Percentiles rank a stretch among this genome's conserved stretches.
Conservation (phyloP, 1,140 invertebrate species). For the Aethina tumida region DNA sequence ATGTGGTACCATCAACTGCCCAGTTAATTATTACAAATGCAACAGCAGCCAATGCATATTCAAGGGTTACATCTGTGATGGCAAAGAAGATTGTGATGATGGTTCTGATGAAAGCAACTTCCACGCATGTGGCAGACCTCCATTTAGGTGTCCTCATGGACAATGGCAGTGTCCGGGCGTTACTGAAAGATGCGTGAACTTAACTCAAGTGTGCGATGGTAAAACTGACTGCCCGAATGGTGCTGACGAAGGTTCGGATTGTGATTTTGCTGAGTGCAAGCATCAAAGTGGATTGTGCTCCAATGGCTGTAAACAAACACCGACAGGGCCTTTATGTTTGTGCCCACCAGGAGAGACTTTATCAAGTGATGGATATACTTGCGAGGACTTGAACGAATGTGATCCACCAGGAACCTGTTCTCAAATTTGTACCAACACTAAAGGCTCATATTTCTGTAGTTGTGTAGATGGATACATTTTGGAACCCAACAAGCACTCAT, state of each 20-base stretch:
- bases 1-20: constrained; percentile 69
- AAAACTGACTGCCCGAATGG: constrained; percentile 84
- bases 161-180: constrained; percentile 81
- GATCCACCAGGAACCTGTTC: constrained; percentile 80
- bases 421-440: constrained; percentile 80
- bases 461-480: constrained; percentile 76
- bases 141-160: constrained; percentile 62
- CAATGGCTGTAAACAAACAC: constrained; percentile 83
- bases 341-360: constrained; percentile 79
- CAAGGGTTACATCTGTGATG: constrained; percentile 91
- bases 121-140: constrained; percentile 66
- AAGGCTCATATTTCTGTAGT: constrained; percentile 74
- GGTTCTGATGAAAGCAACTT: constrained; percentile 78
- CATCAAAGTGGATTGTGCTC: constrained; percentile 67
- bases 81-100: constrained; percentile 91
- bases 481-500: constrained; percentile 71
- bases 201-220: constrained; percentile 74
- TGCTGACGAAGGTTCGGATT: constrained; percentile 80
- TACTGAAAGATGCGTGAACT: constrained; percentile 64
- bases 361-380: constrained; percentile 52
- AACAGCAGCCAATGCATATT: constrained; percentile 86
- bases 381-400: constrained; percentile 84
- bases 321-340: constrained; percentile 75
- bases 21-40: constrained; percentile 72
- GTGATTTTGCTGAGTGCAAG: constrained; percentile 65